Evolutionary conservation across 2,797 vertebrate species (phyloP).

Genomic region (Dicrostonyx torquatus): DNA sequence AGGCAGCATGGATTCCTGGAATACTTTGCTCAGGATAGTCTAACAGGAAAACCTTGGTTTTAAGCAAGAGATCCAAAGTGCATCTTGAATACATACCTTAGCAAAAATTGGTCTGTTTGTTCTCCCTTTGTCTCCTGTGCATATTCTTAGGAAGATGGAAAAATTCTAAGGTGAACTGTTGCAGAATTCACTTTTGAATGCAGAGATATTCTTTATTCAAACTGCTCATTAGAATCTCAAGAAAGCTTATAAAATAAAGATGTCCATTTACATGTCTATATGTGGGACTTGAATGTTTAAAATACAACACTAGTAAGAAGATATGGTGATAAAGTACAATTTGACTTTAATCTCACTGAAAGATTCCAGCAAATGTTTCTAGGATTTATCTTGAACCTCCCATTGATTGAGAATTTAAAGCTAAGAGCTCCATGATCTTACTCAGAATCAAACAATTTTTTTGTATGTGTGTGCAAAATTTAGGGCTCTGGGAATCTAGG

Average conservation of each 20-base stretch:
- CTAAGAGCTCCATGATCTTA: not conserved
- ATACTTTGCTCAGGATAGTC: not conserved
- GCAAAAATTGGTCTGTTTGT: not conserved
- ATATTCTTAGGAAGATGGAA: not conserved
- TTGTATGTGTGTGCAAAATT: not conserved
- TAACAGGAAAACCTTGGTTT: not conserved
- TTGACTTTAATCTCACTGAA: not conserved
- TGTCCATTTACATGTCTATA: not conserved
- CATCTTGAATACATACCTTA: not conserved
- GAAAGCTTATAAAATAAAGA: constrained; percentile 6
- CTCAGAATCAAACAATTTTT: not conserved
- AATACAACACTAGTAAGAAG: not conserved
- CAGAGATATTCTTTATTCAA: not conserved
- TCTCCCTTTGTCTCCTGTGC: not conserved
- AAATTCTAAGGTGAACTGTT: not conserved
- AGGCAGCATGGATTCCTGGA: not conserved
- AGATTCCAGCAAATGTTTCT: not conserved
- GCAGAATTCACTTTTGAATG: not conserved
- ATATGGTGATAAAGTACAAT: not conserved
- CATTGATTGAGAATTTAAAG: not conserved
- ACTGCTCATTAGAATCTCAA: not conserved
- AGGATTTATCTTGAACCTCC: not conserved
- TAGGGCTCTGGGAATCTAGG: not conserved
- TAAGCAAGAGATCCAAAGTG: not conserved
- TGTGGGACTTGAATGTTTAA: not conserved